phyloP scores from a whole-genome alignment of 2,888 invertebrate genomes.

The Neocrepidodera transversa region DNA sequence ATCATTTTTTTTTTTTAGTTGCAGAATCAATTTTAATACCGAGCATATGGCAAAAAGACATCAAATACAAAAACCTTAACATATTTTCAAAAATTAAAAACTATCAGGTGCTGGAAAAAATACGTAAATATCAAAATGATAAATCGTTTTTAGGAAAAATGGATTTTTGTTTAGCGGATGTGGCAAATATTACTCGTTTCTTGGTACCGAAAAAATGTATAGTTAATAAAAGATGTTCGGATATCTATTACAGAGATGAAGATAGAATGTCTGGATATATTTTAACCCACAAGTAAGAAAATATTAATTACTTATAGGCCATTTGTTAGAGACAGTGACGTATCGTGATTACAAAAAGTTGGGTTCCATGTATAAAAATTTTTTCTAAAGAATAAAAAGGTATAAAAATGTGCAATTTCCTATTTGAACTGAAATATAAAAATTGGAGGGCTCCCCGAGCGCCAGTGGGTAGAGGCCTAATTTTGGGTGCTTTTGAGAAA shows the following conservation, averaged over 20 bases:
- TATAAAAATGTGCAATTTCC: too few relatives aligned
- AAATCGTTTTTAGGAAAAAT: conserved; percentile 22
- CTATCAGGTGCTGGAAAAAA: conserved; percentile 21
- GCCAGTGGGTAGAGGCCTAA: too few relatives aligned
- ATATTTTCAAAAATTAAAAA: conserved; percentile 18
- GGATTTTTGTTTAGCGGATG: conserved; percentile 42
- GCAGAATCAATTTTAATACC: conserved; percentile 35
- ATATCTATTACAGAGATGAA: conserved; percentile 35
- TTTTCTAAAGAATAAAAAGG: too few relatives aligned
- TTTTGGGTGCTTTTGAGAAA: too few relatives aligned
- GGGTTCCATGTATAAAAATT: too few relatives aligned
- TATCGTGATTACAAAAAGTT: too few relatives aligned
- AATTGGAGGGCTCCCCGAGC: too few relatives aligned
- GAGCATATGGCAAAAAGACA: conserved; percentile 43
- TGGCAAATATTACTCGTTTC: conserved; percentile 31
- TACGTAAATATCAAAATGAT: conserved; percentile 23
- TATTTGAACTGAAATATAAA: too few relatives aligned
- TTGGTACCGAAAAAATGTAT: conserved; percentile 32
- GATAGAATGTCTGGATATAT: conserved; percentile 36
- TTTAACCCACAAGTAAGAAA: conserved; percentile 44
- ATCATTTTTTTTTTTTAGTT: conserved; percentile 25
- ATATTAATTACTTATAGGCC: too few relatives aligned
- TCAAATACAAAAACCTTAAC: conserved; percentile 29
- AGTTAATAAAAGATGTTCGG: conserved; percentile 37
- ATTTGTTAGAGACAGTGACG: too few relatives aligned